Evolutionary conservation across 1,140 invertebrate genomes (phyloP).

Genomic region (Zaprionus ghesquierei): DNA sequence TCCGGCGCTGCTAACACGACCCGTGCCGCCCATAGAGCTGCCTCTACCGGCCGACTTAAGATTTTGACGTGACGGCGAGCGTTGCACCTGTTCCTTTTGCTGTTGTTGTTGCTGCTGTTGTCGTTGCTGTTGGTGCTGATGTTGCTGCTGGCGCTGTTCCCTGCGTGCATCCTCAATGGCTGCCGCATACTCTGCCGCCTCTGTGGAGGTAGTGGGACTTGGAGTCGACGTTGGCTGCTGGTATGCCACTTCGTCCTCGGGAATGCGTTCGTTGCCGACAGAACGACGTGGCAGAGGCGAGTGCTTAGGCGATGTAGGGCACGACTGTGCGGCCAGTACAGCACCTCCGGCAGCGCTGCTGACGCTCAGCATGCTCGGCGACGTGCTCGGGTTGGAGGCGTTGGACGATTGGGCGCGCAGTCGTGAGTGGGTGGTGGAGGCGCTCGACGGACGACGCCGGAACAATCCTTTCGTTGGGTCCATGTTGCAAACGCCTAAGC

Average conservation of each 20-base stretch:
- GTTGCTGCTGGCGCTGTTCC: constrained; percentile 50
- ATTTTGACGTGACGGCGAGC: constrained; percentile 43
- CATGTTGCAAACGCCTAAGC: constrained; percentile 79
- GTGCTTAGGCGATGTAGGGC: constrained; percentile 79
- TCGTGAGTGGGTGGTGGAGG: constrained; percentile 61
- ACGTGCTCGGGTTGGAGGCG: constrained; percentile 40
- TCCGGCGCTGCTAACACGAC: constrained; percentile 63
- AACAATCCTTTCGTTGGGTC: constrained; percentile 84
- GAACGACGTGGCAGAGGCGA: constrained; percentile 64
- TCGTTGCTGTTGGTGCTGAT: constrained; percentile 11
- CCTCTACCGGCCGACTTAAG: constrained; percentile 21
- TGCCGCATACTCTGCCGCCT: constrained; percentile 66
- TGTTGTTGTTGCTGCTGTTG: constrained; percentile 33
- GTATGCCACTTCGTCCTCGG: constrained; percentile 68
- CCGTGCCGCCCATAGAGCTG: constrained; percentile 16
- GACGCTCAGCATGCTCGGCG: constrained; percentile 53
- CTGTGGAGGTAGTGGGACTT: constrained; percentile 58
- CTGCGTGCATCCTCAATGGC: constrained; percentile 67
- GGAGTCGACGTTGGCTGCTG: constrained; percentile 21
- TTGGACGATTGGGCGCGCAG: constrained; percentile 68
- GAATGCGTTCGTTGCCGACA: constrained; percentile 70
- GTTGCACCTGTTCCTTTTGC: constrained; percentile 36
- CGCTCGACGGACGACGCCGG: constrained; percentile 83
- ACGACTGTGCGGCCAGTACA: constrained; percentile 58
- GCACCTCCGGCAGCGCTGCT: constrained; percentile 12